Evolutionary conservation across 2,797 vertebrate genomes (phyloP).

Genomic region (Streptopelia turtur): DNA sequence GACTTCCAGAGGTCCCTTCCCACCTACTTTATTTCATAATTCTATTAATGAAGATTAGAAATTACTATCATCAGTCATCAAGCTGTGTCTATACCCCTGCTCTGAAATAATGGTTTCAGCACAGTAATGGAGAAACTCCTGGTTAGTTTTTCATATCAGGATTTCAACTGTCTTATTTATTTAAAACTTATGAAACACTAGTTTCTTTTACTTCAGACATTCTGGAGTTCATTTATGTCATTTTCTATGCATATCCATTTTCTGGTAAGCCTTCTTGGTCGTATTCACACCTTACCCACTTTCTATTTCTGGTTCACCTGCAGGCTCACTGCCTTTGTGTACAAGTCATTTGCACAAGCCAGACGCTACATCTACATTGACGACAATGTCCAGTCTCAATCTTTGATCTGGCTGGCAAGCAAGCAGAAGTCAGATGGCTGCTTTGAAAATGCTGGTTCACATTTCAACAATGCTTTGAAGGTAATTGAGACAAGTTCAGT

Average conservation of each 20-base stretch:
- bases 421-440: constrained; percentile 81
- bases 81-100: not conserved
- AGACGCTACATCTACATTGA: constrained; percentile 81
- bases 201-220: not conserved
- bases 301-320: not conserved
- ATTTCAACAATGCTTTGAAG: constrained; percentile 87
- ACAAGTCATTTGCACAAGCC: constrained; percentile 84
- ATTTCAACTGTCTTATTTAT: not conserved
- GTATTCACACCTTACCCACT: not conserved
- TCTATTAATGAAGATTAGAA: not conserved
- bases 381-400: constrained; percentile 67
- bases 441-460: constrained; percentile 81
- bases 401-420: constrained; percentile 79
- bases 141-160: not conserved
- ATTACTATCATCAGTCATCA: not conserved
- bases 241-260: not conserved
- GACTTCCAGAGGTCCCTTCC: not conserved
- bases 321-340: constrained; percentile 88
- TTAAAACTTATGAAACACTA: not conserved
- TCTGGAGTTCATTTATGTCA: not conserved
- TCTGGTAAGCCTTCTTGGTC: not conserved
- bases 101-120: not conserved
- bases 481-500: constrained; percentile 19
- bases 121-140: not conserved
- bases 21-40: not conserved